Evolutionary conservation across 2,113 vertebrate species (phyloP), one percentile per base, ranked within the genome.

Genomic region (Aspiorhynchus laticeps): DNA sequence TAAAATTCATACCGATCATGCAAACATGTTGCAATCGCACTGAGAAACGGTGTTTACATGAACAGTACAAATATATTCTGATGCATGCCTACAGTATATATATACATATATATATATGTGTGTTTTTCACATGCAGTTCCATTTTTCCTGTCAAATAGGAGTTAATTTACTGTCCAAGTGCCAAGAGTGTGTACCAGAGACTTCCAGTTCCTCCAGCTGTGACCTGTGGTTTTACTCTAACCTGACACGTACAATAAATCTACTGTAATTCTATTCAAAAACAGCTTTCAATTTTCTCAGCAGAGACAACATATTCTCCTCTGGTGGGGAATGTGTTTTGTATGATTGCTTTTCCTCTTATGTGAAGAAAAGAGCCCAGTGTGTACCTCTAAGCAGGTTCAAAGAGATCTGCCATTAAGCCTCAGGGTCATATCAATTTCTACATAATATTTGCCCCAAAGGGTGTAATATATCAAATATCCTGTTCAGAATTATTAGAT

Each of bases 201-300:
- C 26, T 33, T 51, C 31, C 4, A 12, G 51, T 43, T 80, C 76
- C 76, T 56, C 28, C 17, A 33, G 33, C 79, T 63, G 43, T 83
- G 65, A 83, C 81, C 81, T 83, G 8, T 83, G 65, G 41, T 61
- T 41, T 41, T 36, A 61, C 21, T 80, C 75, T 81, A 65, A 63
- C 59, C 59, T 81, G 80, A 81, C 17, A 71, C 19, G 7, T 14
- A 69, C 26, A 2, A 69, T 67, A 67, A 48, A 83, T 69, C 36
- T 67, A 41, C 61, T 26, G 9, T 71, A 31, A 65, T 28, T 81
- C 36, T 65, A 24, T 83, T 83, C 26, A 83, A 71, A 69, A 36
- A 83, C 2, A 83, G 17, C 63, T 51, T 10, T 82, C 61, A 48
- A 67, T 82, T 24, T 71, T 83, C 19, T 69, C 61, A 83, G 38